A percentile compares a stretch with the other conserved stretches of the same genome.
Evolutionary conservation across 2,797 vertebrate genomes (phyloP).

Genomic region (Microctenopoma stevenorrisi): DNA sequence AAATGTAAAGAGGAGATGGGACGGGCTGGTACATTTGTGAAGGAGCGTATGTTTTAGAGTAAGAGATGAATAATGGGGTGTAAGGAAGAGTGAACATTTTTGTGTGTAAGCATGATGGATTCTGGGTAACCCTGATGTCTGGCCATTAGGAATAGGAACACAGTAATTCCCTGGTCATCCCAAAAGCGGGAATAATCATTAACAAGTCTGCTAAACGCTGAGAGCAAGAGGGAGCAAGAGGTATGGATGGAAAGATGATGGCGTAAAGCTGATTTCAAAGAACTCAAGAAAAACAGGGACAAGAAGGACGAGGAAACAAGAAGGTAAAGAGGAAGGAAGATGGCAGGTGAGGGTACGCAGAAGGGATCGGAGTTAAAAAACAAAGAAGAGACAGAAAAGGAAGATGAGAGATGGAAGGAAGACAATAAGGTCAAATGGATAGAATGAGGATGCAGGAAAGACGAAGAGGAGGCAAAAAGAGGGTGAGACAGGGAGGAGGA

Average conservation of each 20-base stretch:
- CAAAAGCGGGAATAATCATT: slow-evolving; percentile 78
- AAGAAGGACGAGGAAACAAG: background rate
- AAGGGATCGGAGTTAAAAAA: background rate
- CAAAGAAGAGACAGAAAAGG: slow-evolving; percentile 1
- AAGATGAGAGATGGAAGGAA: slow-evolving; percentile 22
- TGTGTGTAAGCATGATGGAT: slow-evolving; percentile 60
- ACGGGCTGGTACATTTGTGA: slow-evolving; percentile 1
- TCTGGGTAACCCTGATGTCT: slow-evolving; percentile 54
- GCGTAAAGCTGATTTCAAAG: background rate
- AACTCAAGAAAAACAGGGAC: background rate
- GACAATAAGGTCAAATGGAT: background rate
- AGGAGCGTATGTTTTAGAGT: background rate
- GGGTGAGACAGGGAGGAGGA: background rate
- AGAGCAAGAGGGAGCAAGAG: background rate
- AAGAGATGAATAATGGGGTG: background rate
- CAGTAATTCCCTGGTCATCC: slow-evolving; percentile 63
- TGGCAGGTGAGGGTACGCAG: background rate
- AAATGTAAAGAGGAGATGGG: slow-evolving; percentile 7
- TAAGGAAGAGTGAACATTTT: background rate
- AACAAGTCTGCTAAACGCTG: slow-evolving; percentile 69
- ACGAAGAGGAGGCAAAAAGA: background rate
- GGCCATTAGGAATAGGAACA: slow-evolving; percentile 66
- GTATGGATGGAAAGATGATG: slow-evolving; percentile 10
- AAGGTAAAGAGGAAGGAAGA: background rate
- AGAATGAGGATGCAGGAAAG: background rate